Evolutionary conservation across 2,113 vertebrate species (phyloP), one percentile per base, ranked within the genome.

Genomic region (Zosterops hypoxanthus): DNA sequence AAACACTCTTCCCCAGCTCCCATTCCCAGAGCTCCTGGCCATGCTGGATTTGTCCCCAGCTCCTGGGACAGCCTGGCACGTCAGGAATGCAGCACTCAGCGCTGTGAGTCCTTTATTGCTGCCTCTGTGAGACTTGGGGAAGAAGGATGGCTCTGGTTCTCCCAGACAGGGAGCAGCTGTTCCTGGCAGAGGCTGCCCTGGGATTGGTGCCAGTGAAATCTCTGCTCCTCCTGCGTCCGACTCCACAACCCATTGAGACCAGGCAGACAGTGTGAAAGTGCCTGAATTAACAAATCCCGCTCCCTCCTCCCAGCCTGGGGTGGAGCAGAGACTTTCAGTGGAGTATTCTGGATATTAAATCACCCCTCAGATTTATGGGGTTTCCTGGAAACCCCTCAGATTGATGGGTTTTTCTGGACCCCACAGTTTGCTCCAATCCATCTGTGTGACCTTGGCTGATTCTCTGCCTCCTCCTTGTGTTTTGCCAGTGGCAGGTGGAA

Each of bases 121-220:
- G 55, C 1, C 16, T 1, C 28, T 50, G 25, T 2, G 19, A 34
- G 46, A 6, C 22, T 28, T 50, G 12, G 75, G 64, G 61, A 47
- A 6, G 8, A 75, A 18, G 85, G 21, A 28, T 5, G 24, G 90
- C 90, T 77, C 70, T 7, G 60, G 20, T 46, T 36, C 31, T 80
- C 71, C 22, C 83, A 86, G 93, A 77, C 91, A 76, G 75, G 42
- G 15, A 90, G 86, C 96, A 94, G 93, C 93, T 88, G 91, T 2
- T 90, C 44, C 76, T 91, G 96, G 88, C 94, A 92, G 34, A 56
- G 82, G 12, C 88, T 69, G 86, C 82, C 2, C 11, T 36, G 86
- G 94, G 93, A 77, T 36, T 53, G 6, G 4, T 73, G 92, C 91
- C 96, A 94, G 5, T 20, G 84, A 81, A 88, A 70, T 82, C 82